Base-by-base conservation (phyloP, 1,140 invertebrate species). In the Hetaerina americana region DNA sequence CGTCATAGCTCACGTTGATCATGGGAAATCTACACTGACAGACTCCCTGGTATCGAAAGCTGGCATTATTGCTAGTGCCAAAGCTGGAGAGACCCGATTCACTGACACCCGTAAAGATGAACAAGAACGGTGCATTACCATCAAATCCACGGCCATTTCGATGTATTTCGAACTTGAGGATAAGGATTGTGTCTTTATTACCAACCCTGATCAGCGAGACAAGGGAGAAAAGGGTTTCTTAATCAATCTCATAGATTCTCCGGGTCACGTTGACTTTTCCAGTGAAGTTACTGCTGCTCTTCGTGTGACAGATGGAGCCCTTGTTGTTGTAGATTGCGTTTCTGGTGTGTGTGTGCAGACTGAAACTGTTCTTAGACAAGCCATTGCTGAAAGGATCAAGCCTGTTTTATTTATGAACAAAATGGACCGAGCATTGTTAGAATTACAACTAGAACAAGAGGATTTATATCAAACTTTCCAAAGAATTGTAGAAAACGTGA, bases 371-470 rank as follows among this genome's bases (percentile, higher is more conserved):
- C 84, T 99, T 76, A 92, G 97, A 86, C 97, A 99, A 82, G 97
- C 97, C 73, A 99, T 99, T 82, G 94, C 95, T 75, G 97, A 99
- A 84, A 91, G 97, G 80, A 99, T 99, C 78, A 98, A 98, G 90
- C 97, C 97, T 70, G 94, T 99, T 77, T 86, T 99, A 74, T 99
- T 99, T 90, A 98, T 99, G 96, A 99, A 99, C 91, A 99, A 99
- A 84, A 98, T 99, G 97, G 97, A 99, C 85, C 91, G 96, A 78
- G 97, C 95, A 77, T 85, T 99, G 49, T 85, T 98, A 0, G 96
- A 98, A 82, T 84, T 99, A 78, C 96, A 99, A 81, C 84, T 98
- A 75, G 95, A 95, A 69, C 88, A 92, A 76, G 98, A 99, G 85
- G 95, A 98, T 82, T 85, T 99, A 24, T 99, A 97, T 83, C 97